phyloP scores from a whole-genome alignment of 2,797 vertebrate species.

The Synaphobranchus kaupii region DNA sequence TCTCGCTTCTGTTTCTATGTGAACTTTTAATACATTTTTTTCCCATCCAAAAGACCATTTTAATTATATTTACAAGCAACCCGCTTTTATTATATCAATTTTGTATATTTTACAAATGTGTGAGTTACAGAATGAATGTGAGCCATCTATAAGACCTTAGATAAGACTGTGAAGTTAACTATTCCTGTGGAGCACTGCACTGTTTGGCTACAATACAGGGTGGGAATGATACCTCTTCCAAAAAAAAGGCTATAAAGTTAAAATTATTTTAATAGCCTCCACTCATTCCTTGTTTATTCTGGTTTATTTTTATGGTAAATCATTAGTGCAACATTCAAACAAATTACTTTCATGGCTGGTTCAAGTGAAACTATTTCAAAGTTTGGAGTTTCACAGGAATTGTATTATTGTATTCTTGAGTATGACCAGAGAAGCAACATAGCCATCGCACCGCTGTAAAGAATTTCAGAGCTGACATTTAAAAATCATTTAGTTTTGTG shows the following conservation, averaged over 20 bases:
- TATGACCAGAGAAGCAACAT: not conserved
- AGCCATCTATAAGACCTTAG: not conserved
- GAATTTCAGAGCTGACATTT: conserved; percentile 14
- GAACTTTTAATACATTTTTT: not conserved
- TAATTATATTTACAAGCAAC: not conserved
- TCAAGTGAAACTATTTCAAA: not conserved
- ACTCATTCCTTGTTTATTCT: conserved; percentile 10
- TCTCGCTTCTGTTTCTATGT: conserved; percentile 42
- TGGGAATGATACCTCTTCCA: not conserved
- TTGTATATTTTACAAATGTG: not conserved
- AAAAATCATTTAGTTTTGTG: conserved; percentile 11
- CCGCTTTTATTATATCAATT: not conserved
- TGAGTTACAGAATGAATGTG: not conserved
- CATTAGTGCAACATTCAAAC: not conserved
- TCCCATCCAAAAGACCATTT: not conserved
- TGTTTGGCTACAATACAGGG: not conserved
- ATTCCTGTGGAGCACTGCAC: not conserved
- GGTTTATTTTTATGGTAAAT: not conserved
- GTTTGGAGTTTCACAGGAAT: not conserved
- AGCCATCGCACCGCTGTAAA: conserved; percentile 6
- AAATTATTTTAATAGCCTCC: not conserved
- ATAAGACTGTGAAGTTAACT: conserved; percentile 1
- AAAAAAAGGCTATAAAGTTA: not conserved
- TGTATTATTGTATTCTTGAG: not conserved
- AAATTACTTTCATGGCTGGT: conserved; percentile 19